Conservation (phyloP, 2,888 invertebrate species). For the Noctua janthe region DNA sequence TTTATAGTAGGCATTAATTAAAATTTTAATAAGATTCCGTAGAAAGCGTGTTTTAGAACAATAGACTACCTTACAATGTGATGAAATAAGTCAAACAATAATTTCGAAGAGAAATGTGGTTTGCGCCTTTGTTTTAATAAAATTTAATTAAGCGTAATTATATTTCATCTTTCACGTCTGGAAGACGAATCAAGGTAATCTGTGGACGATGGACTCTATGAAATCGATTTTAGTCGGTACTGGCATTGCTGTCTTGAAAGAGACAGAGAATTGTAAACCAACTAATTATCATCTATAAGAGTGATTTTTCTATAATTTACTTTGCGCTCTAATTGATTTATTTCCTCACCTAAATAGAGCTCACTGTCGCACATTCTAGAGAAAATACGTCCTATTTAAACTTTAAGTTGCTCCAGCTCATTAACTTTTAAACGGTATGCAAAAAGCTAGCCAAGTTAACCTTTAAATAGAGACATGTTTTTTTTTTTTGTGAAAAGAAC, state of each 20-base stretch:
- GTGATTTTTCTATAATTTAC: background rate
- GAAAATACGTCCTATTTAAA: constrained; percentile 24
- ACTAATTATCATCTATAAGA: background rate
- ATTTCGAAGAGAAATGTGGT: constrained; percentile 77
- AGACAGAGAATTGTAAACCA: background rate
- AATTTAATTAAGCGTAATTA: constrained; percentile 78
- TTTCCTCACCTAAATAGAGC: constrained; percentile 1
- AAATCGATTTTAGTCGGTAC: constrained; percentile 35
- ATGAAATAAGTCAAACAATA: constrained; percentile 80
- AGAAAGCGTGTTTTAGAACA: constrained; percentile 77
- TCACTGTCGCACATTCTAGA: background rate
- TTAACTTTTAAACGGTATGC: constrained; percentile 41
- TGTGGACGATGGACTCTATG: constrained; percentile 50
- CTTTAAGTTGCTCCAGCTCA: constrained; percentile 19
- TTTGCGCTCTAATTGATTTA: background rate
- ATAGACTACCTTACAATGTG: constrained; percentile 77
- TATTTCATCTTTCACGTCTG: constrained; percentile 71
- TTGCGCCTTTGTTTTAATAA: constrained; percentile 76
- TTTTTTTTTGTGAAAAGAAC: constrained; percentile 24
- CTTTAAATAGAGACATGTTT: constrained; percentile 29
- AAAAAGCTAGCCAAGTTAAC: constrained; percentile 23
- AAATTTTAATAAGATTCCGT: constrained; percentile 80
- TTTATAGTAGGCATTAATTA: constrained; percentile 81
- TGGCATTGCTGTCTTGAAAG: background rate
- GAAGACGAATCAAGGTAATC: constrained; percentile 64